These are phyloP conservation scores for Sesamia nonagrioides DNA, from an alignment of 1,140 invertebrate genomes.

Conservation along the genomic window DNA sequence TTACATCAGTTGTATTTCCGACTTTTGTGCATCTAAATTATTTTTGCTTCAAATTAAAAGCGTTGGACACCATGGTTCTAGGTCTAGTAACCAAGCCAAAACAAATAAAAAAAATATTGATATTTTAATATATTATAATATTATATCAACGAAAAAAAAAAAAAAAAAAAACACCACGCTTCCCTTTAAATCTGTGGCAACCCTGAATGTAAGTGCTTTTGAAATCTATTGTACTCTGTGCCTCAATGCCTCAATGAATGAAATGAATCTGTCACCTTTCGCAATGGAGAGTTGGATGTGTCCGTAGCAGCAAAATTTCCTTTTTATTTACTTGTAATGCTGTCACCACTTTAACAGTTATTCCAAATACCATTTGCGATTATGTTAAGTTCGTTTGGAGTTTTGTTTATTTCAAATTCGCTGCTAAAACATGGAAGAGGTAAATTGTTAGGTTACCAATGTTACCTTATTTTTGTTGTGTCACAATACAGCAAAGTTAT, in stretches of 20 bases:
- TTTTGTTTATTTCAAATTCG: conserved; percentile 74
- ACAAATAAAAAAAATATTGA: too few relatives aligned
- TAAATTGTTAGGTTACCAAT: conserved; percentile 71
- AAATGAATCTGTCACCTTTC: conserved; percentile 62
- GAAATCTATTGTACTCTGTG: too few relatives aligned
- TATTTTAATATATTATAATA: too few relatives aligned
- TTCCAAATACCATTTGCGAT: conserved; percentile 74
- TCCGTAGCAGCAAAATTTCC: conserved; percentile 80
- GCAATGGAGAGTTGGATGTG: conserved; percentile 83
- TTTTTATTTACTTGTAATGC: conserved; percentile 83
- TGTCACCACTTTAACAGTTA: conserved; percentile 72
- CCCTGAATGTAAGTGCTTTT: conserved; percentile 7
- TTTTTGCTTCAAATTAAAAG: not conserved
- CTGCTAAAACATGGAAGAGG: conserved; percentile 83
- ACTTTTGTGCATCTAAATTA: not conserved
- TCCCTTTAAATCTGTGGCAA: not conserved
- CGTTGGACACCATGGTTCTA: too few relatives aligned
- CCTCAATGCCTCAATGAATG: too few relatives aligned
- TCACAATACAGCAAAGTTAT: conserved; percentile 67
- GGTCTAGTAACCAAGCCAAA: too few relatives aligned
- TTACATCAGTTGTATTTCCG: too few relatives aligned
- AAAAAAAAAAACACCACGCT: too few relatives aligned
- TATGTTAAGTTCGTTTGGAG: conserved; percentile 80
- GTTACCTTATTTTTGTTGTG: conserved; percentile 77
- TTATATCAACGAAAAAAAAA: too few relatives aligned